Evolutionary conservation across 30 jellyfish, hydroid and myxozoan genomes (phyloP).

Genomic region (Haliclystus octoradiatus): DNA sequence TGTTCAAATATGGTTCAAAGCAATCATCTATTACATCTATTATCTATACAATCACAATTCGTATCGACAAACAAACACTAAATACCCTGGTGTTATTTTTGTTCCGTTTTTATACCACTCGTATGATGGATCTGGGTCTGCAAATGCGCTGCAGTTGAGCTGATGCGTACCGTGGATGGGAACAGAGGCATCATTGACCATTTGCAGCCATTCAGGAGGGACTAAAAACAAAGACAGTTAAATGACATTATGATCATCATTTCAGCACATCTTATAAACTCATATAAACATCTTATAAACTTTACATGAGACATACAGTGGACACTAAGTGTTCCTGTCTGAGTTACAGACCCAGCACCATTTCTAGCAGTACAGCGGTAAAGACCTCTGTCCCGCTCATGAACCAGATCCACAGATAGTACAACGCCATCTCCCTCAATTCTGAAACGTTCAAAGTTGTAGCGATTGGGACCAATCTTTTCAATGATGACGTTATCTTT

Average conservation of each 20-base stretch:
- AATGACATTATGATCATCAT: background rate
- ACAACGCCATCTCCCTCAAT: constrained; percentile 36
- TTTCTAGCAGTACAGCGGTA: constrained; percentile 23
- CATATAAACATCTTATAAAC: no score
- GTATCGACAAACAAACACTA: background rate
- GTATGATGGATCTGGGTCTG: constrained; percentile 47
- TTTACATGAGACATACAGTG: constrained; percentile 63
- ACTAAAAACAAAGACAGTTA: constrained; percentile 18
- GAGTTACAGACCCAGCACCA: constrained; percentile 4
- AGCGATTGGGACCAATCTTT: background rate
- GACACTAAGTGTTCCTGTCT: constrained; percentile 20
- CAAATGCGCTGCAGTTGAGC: constrained; percentile 54
- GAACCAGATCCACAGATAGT: constrained; percentile 38
- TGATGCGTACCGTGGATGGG: constrained; percentile 32
- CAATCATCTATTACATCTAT: background rate
- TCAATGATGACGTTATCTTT: constrained; percentile 39
- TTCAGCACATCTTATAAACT: no score
- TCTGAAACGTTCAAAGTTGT: constrained; percentile 35
- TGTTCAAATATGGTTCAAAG: background rate
- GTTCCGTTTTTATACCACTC: constrained; percentile 82
- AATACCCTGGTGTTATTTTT: constrained; percentile 26
- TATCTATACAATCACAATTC: background rate
- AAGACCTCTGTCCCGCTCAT: constrained; percentile 51
- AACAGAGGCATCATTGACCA: constrained; percentile 32
- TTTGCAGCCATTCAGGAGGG: constrained; percentile 53